A percentile compares a stretch with the other conserved stretches of the same genome.
Evolutionary conservation across 1,140 invertebrate species (phyloP).

Genomic region (Euwallacea similis): DNA sequence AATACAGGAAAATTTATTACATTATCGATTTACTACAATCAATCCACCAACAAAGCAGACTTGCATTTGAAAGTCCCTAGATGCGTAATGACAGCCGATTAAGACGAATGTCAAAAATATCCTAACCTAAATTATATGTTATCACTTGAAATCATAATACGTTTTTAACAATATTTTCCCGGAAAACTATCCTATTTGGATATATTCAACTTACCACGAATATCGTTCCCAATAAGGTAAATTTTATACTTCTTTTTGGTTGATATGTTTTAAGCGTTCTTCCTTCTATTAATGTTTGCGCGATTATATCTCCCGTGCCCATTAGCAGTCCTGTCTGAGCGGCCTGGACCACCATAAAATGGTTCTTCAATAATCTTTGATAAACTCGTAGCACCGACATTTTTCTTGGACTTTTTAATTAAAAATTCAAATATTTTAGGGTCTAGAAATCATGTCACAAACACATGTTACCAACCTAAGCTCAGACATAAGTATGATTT

Average conservation of each 20-base stretch:
- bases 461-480: not conserved
- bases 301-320: slow-evolving; percentile 58
- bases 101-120: slow-evolving; percentile 6
- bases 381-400: slow-evolving; percentile 45
- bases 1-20: too few species aligned
- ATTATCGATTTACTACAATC: too few species aligned
- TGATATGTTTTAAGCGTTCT: slow-evolving; percentile 50
- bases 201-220: slow-evolving; percentile 54
- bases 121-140: not conserved
- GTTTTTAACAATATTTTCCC: not conserved
- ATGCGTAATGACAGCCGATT: too few species aligned
- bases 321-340: slow-evolving; percentile 58
- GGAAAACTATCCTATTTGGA: not conserved
- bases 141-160: too few species aligned
- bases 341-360: slow-evolving; percentile 56
- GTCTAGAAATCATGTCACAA: not conserved
- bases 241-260: slow-evolving; percentile 54
- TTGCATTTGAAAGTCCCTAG: too few species aligned
- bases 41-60: too few species aligned
- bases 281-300: slow-evolving; percentile 57
- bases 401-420: not conserved
- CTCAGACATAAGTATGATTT: not conserved
- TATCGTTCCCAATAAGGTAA: slow-evolving; percentile 57
- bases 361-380: slow-evolving; percentile 51
- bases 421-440: not conserved